A percentile compares a stretch with the other conserved stretches of the same genome.
These are phyloP conservation scores for Periplaneta americana DNA, from an alignment of 1,140 invertebrate genomes.

Conservation along the genomic window DNA sequence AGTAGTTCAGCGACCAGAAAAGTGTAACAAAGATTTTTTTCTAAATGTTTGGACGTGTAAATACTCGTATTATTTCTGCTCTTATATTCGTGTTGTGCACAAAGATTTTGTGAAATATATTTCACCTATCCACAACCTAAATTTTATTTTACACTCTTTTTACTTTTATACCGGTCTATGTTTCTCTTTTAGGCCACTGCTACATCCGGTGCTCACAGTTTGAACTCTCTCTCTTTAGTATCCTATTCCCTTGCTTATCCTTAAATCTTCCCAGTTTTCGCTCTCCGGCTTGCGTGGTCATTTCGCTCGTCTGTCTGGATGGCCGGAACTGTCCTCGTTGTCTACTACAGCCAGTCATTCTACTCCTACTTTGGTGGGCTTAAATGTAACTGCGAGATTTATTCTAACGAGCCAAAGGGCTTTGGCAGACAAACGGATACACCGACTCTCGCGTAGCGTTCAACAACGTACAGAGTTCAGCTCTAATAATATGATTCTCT, in stretches of 20 bases:
- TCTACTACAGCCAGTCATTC: background rate
- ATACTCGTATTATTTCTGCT: no score
- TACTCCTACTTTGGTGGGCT: background rate
- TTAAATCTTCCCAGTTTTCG: background rate
- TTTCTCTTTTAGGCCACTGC: background rate
- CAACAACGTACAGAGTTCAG: no score
- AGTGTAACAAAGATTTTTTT: no score
- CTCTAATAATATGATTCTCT: background rate
- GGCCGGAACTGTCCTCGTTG: background rate
- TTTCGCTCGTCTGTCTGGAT: background rate
- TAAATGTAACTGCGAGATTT: background rate
- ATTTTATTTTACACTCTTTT: background rate
- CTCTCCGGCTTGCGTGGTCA: background rate
- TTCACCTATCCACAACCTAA: background rate
- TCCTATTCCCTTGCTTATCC: background rate
- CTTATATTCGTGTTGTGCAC: no score
- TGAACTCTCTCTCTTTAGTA: background rate
- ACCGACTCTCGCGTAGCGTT: background rate
- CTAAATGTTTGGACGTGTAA: no score
- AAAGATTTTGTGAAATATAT: no score
- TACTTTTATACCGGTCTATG: background rate
- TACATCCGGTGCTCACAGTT: background rate
- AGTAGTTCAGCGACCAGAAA: no score
- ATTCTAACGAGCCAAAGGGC: background rate
- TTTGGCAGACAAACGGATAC: background rate